phyloP scores from a whole-genome alignment of 2,797 vertebrate genomes.

The Megalops cyprinoides region DNA sequence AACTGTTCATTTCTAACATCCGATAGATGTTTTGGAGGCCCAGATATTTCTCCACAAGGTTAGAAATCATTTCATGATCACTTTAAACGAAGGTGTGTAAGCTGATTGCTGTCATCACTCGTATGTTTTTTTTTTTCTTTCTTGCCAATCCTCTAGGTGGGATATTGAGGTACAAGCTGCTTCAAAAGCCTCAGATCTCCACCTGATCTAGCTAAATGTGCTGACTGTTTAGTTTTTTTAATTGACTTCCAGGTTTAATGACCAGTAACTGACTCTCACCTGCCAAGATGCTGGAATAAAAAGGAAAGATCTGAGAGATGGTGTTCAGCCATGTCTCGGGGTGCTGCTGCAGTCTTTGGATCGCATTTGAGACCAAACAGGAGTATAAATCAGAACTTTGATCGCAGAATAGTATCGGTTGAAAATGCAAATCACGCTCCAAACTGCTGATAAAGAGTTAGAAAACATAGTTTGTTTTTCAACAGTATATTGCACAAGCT shows the following conservation, averaged over 20 bases:
- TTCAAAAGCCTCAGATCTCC: neutral
- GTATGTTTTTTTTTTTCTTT: neutral
- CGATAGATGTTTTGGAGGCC: too few relatives aligned
- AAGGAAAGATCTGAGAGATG: neutral
- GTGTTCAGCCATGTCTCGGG: neutral
- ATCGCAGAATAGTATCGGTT: neutral
- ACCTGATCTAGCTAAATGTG: neutral
- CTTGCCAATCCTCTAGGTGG: neutral
- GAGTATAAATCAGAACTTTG: conserved; percentile 1
- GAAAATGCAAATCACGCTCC: neutral
- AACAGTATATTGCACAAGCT: too few relatives aligned
- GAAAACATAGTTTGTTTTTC: neutral
- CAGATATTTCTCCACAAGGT: neutral
- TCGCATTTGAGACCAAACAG: neutral
- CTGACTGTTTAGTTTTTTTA: neutral
- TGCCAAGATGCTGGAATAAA: neutral
- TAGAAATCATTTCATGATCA: conserved; percentile 3
- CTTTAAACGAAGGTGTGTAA: neutral
- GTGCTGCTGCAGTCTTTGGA: conserved; percentile 3
- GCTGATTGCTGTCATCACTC: neutral
- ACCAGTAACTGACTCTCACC: neutral
- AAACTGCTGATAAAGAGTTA: neutral
- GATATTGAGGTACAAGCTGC: neutral
- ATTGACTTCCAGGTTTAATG: conserved; percentile 5
- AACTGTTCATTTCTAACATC: neutral